Base-by-base conservation (phyloP, 2,888 invertebrate species). In the Acanthosepion lycidas region DNA sequence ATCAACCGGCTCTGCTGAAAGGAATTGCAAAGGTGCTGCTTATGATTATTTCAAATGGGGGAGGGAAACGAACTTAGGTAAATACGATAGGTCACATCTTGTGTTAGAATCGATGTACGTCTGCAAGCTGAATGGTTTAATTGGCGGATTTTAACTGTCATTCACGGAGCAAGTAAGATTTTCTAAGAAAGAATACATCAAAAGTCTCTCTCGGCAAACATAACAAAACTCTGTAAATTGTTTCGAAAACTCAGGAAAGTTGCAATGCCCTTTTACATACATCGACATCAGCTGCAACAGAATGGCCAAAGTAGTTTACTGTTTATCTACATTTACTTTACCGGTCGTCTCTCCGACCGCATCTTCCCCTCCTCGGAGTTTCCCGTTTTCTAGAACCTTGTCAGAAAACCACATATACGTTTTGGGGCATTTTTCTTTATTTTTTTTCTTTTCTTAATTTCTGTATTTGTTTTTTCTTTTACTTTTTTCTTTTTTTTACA, bases 221-320 rank as follows among this genome's bases (percentile, higher is more conserved):
- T 18, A 78, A 78, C n/a, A 78, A 78, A 78, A 78, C 78, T 78
- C 78, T n/a, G 23, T 78, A 33, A 78, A 78, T 78, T 78, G 78
- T 78, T 59, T 59, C 59, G 20, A 59, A 59, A 59, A 59, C 59
- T 59, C 78, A n/a, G 78, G 78, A n/a, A 78, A 78, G 78, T 78
- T 78, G 78, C 78, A 78, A 78, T 78, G 78, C 78, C 78, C 78
- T 78, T 78, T 78, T 78, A 78, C 78, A 78, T 78, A 78, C n/a
- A 78, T n/a, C 78, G 78, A 78, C 20, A 78, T 78, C 78, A 33
- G n/a, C 33, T 78, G n/a, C 78, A 78, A 78, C 78, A 78, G n/a
- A 78, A 78, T 78, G 4, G n/a, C n/a, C 78, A 33, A 78, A 78
- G 78, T n/a, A 78, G 78, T 78, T 78, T 78, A n/a, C 78, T 78